Evolutionary conservation across 2,113 vertebrate species (phyloP).

Genomic region (Nesoenas mayeri): DNA sequence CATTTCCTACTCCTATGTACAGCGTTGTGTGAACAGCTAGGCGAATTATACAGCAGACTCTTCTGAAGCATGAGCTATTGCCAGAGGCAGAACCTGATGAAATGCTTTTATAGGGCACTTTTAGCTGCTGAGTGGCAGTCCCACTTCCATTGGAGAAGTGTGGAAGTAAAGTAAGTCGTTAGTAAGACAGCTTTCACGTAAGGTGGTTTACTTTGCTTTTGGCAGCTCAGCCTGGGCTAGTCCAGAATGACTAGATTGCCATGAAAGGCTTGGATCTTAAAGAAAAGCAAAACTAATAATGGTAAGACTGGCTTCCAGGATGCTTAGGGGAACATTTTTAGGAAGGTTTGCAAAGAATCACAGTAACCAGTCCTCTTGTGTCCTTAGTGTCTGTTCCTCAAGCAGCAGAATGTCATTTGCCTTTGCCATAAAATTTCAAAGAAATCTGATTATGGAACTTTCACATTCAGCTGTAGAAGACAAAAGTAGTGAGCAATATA

Average conservation of each 20-base stretch:
- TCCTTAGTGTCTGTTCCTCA: neutral
- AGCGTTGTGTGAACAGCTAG: neutral
- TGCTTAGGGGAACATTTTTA: neutral
- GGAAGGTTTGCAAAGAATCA: neutral
- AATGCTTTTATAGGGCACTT: neutral
- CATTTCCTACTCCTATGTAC: neutral
- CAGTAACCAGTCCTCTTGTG: neutral
- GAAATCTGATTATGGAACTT: neutral
- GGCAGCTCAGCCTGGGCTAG: neutral
- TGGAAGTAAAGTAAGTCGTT: neutral
- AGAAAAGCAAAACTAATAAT: neutral
- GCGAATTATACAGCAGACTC: neutral
- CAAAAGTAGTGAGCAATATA: conserved; percentile 18
- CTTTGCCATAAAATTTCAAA: neutral
- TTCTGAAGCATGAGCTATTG: neutral
- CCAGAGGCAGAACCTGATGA: conserved; percentile 3
- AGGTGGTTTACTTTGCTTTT: conserved; percentile 24
- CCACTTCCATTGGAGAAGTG: neutral
- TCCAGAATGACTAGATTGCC: neutral
- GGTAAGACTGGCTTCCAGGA: neutral
- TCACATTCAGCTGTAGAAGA: neutral
- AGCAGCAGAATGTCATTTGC: neutral
- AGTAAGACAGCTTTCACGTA: conserved; percentile 3
- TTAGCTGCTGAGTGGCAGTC: neutral
- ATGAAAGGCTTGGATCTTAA: neutral